A percentile compares a stretch with the other conserved stretches of the same genome.
Evolutionary conservation across 2,797 vertebrate species (phyloP).

Genomic region (Eutrigla gurnardus): DNA sequence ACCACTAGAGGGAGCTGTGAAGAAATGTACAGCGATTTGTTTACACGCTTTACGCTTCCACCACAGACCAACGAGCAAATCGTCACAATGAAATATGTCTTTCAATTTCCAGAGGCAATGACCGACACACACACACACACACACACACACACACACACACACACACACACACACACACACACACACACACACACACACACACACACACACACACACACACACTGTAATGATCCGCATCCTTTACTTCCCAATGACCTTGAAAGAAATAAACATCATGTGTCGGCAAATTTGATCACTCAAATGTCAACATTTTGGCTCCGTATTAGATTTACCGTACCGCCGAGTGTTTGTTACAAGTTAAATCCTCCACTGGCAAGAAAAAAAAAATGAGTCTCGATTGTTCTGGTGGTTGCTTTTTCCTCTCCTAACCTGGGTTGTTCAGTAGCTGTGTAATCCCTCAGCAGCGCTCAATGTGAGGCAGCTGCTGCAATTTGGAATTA

Average conservation of each 20-base stretch:
- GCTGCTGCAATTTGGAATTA: constrained; percentile 37
- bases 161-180: no score
- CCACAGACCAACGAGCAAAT: not conserved
- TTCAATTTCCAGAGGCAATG: no score
- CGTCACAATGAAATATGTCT: not conserved
- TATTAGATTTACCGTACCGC: not conserved
- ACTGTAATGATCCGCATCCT: not conserved
- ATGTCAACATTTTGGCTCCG: not conserved
- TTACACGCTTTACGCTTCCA: no score
- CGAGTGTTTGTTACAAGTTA: not conserved
- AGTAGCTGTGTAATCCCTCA: constrained; percentile 19
- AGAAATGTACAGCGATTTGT: no score
- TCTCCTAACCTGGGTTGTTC: not conserved
- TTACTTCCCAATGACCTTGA: not conserved
- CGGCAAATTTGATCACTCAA: not conserved
- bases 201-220: no score
- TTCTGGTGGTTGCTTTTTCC: not conserved
- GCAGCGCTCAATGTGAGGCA: constrained; percentile 25
- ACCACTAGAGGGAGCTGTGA: no score
- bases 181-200: no score
- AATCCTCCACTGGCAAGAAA: not conserved
- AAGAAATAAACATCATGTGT: not conserved
- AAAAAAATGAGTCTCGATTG: not conserved
- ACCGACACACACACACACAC: no score
- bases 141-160: no score